Evolutionary conservation across 2,888 invertebrate genomes (phyloP), one percentile per base, ranked within the genome.

Genomic region (Malthinus seriepunctatus): DNA sequence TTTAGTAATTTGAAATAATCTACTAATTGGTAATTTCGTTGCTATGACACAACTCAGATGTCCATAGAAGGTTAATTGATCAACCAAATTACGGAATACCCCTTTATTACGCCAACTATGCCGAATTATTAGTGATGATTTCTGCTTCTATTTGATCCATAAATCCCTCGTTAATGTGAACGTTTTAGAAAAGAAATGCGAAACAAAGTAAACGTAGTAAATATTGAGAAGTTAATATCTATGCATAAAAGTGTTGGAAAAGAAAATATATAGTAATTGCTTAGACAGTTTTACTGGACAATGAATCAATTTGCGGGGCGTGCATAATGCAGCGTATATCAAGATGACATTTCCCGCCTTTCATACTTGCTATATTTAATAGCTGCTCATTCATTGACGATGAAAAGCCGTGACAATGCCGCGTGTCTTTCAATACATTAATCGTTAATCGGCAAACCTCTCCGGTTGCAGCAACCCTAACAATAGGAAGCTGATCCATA

Each of bases 401-500:
- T 67, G 69, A 69, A 68, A 70, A 65, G 69, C 67, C 61, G 56
- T 65, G 69, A 69, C 72, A 72, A 72, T 67, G 68, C 69, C 62
- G 66, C 65, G 66, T 69, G 67, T 68, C 70, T 71, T 72, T 72
- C 73, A 75, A 74, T 74, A 75, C 75, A 76, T 76, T 76, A 76
- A 76, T 76, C 75, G 75, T 72, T 76, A 76, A 76, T 76, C 77
- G 75, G 73, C 73, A 66, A 69, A 72, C 68, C 69, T 70, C 67
- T 67, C 71, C 68, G 71, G 69, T 71, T 71, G 71, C 73, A 71
- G 68, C 67, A 64, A 66, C 66, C 67, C 69, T 75, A 72, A 77
- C 75, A 76, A 77, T 73, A 66, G 74, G 66, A 60, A 68, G 66
- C 68, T 77, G 76, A 77, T 78, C 76, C 76, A 76, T 77, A 77